Evolutionary conservation across 2,888 invertebrate species (phyloP).

Genomic region (Camptogramma bilineatum): DNA sequence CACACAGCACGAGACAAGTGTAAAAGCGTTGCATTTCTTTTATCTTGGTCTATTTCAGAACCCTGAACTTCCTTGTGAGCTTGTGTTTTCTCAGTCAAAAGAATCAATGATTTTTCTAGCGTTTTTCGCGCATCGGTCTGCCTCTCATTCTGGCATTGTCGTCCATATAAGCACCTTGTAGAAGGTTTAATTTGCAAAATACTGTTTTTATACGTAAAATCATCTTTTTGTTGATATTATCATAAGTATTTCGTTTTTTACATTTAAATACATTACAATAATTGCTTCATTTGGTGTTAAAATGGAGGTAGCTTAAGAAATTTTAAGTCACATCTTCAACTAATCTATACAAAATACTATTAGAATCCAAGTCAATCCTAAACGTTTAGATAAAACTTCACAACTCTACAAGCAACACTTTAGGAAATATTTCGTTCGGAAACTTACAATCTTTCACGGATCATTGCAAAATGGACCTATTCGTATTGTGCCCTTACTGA

Average conservation of each 20-base stretch:
- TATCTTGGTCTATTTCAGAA: too few relatives aligned
- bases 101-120: too few relatives aligned
- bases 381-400: not conserved
- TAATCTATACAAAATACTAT: conserved; percentile 1
- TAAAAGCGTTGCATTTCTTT: too few relatives aligned
- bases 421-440: not conserved
- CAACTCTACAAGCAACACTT: not conserved
- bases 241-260: not conserved
- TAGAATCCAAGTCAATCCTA: not conserved
- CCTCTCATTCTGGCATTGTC: too few relatives aligned
- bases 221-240: not conserved
- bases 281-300: conserved; percentile 29
- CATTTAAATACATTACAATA: conserved; percentile 8
- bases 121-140: too few relatives aligned
- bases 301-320: conserved; percentile 30
- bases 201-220: not conserved
- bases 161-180: not conserved
- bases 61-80: too few relatives aligned
- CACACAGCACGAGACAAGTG: too few relatives aligned
- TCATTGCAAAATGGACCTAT: not conserved
- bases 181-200: conserved; percentile 1
- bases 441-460: not conserved
- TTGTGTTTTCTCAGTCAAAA: too few relatives aligned
- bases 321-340: not conserved
- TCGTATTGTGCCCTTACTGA: not conserved